Base-by-base conservation (phyloP, 2,797 vertebrate species). In the Perodicticus potto region DNA sequence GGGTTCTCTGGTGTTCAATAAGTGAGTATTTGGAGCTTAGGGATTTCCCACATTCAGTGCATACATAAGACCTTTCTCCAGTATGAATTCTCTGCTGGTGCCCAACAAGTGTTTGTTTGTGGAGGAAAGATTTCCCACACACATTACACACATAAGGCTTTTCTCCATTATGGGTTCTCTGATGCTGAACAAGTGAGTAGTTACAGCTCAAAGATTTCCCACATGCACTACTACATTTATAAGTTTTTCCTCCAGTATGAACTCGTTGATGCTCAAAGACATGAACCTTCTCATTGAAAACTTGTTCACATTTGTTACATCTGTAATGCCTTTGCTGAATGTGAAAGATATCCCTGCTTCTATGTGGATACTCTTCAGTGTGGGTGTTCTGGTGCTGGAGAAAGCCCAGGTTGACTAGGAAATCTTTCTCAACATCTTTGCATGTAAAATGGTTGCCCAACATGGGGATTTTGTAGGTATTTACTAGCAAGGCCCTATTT, bases 1-100 rank as follows among this genome's bases (percentile, higher is more conserved):
- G 96, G 59, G 80, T 94, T 89, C 96, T 93, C 86, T 87, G 95
- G 57, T 97, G 96, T 23, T 96, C 82, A 53, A 97, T 93, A 53
- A 97, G 97, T 29, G 89, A 83, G n/a, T 70, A 91, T 37, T 82
- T 40, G 55, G 81, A 81, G 37, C 94, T 96, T 45, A 96, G 84
- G 61, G 90, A 81, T 67, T 95, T 96, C 27, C 83, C 80, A 63
- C 95, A 96, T 45, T 96, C 95, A 0, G 37, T 49, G 81, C 86
- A 96, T 25, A 65, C 65, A 6, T 93, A 86, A 37, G 81, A 87
- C 40, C 37, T 90, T 37, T 93, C 86, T 69, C 91, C 81, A 14
- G 81, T 96, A 65, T 96, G 94, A 70, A 91, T 76, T 34, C 90
- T 77, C 55, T 87, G 85, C 43, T 95, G 91, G 53, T 91, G 86